Evolutionary conservation across 2,113 vertebrate species (phyloP).

Genomic region (Merops nubicus): DNA sequence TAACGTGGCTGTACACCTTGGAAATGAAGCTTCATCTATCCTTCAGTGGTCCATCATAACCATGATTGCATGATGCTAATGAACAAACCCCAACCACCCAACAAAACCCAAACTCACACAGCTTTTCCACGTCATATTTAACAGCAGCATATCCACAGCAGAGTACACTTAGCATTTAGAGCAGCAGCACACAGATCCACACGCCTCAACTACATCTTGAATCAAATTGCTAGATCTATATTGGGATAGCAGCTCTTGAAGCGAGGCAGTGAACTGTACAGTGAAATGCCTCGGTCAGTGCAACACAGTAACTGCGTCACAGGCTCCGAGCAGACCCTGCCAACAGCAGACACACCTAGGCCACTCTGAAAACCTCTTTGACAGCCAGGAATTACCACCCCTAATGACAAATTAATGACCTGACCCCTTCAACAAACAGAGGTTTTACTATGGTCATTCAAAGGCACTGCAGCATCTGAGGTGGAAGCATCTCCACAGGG

Average conservation of each 20-base stretch:
- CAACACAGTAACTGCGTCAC: accelerated
- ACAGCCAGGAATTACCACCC: not conserved
- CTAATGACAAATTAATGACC: not conserved
- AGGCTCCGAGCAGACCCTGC: too few species aligned
- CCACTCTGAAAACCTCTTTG: not conserved
- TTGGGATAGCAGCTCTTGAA: not conserved
- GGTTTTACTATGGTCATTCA: accelerated
- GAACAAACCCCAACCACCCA: not conserved
- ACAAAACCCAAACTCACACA: not conserved
- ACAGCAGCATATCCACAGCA: not conserved
- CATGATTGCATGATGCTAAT: too few species aligned
- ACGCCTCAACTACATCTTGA: not conserved
- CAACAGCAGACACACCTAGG: not conserved
- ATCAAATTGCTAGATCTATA: not conserved
- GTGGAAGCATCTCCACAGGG: not conserved
- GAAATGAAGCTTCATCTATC: not conserved
- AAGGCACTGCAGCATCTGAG: not conserved
- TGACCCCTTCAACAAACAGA: not conserved
- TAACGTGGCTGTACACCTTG: not conserved
- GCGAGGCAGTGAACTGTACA: not conserved
- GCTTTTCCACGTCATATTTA: not conserved
- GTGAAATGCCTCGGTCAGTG: not conserved
- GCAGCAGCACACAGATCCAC: not conserved
- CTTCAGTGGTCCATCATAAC: not conserved
- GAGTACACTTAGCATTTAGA: not conserved